Evolutionary conservation across 2,888 invertebrate species (phyloP), one percentile per base, ranked within the genome.

Genomic region (Julus scandinavius): DNA sequence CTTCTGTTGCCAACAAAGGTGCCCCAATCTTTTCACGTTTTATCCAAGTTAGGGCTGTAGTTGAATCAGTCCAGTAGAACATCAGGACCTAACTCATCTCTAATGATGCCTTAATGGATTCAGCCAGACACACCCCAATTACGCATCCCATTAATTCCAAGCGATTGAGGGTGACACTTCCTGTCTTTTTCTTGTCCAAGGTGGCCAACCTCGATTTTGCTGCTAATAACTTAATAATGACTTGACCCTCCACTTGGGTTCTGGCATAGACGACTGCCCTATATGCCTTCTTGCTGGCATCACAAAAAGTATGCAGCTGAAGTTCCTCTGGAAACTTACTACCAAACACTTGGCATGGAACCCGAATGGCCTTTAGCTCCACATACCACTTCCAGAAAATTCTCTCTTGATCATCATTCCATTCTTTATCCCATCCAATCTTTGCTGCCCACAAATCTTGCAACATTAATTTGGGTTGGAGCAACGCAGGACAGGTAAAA

Each of bases 261-360:
- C 29, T 13, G 3, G n/a, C 38, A 29, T 49, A 87, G 17, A 58
- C 38, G 7, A 87, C 87, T 29, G 87, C 4, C 0, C 29, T 50
- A 86, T 86, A 86, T 4, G 86, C 86, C 15, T 50, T 86, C 20
- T 86, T 29, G 20, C 50, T 20, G 54, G 86, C 87, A 85, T 87
- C 80, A 83, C 83, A 87, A 9, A 87, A 63, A 9, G 7, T 49
- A 40, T 63, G 63, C 15, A 41, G n/a, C n/a, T 41, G 40, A 41
- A 38, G 11, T 9, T 85, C 17, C 7, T 11, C 40, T 20, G 9
- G 9, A 15, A 0, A 6, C 50, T 15, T 15, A 38, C 3, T 50
- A 17, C 15, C 3, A 50, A 86, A 86, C 15, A 15, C 49, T 20
- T 6, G 20, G 1, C 50, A n/a, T 63, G 5, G 20, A 2, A 86